Conservation (phyloP, 2,113 vertebrate species). For the Mesitornis unicolor region DNA sequence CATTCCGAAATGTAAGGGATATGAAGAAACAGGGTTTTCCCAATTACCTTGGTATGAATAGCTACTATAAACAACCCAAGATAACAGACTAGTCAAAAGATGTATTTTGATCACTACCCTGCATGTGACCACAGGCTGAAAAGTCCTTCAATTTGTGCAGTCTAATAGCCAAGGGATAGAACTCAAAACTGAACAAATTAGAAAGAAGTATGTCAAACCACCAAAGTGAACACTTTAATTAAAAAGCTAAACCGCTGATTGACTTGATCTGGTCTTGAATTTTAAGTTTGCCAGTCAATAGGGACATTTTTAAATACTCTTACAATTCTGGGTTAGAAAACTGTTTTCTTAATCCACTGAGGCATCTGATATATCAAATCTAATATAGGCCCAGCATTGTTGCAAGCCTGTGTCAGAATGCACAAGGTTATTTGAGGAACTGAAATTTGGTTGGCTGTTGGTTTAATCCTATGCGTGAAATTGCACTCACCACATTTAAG, state of each 20-base stretch:
- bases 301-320: background rate
- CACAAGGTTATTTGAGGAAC: background rate
- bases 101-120: background rate
- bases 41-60: background rate
- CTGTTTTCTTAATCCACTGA: background rate
- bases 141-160: background rate
- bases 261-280: background rate
- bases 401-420: background rate
- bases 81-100: background rate
- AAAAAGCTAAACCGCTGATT: background rate
- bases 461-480: background rate
- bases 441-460: background rate
- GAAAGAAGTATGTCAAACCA: background rate
- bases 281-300: background rate
- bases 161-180: background rate
- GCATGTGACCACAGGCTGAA: background rate
- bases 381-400: background rate
- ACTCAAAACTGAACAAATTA: background rate
- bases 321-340: background rate
- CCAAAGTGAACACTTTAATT: background rate
- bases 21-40: background rate
- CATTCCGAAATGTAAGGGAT: background rate
- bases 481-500: background rate
- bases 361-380: background rate
- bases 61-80: background rate